Evolutionary conservation across 2,888 invertebrate species (phyloP).

Genomic region (Athalia cordata): DNA sequence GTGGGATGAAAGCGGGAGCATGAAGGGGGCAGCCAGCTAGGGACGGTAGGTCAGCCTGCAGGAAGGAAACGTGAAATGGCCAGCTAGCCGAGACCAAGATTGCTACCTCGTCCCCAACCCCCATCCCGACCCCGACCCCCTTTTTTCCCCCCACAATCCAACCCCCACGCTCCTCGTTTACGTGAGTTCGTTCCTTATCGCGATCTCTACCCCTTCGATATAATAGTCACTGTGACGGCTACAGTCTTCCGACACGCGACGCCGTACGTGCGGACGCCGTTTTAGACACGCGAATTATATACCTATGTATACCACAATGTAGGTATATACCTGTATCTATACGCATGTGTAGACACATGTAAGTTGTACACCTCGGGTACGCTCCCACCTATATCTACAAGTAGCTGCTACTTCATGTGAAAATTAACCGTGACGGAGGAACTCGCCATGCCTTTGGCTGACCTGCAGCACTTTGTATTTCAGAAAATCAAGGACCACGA

Average conservation of each 20-base stretch:
- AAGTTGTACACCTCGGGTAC: no score
- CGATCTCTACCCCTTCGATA: constrained; percentile 67
- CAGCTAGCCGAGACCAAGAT: constrained; percentile 64
- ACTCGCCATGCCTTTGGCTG: no score
- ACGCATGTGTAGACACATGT: neutral
- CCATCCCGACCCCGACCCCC: no score
- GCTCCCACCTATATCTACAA: no score
- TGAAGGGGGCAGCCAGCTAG: constrained; percentile 52
- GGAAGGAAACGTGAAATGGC: constrained; percentile 68
- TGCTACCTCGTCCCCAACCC: constrained; percentile 55
- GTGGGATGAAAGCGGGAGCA: constrained; percentile 52
- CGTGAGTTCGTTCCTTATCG: constrained; percentile 59
- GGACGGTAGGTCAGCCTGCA: constrained; percentile 41
- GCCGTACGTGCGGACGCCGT: constrained; percentile 47
- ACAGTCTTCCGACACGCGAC: constrained; percentile 69
- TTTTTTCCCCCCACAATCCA: constrained; percentile 32
- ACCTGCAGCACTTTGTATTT: no score
- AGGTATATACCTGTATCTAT: neutral
- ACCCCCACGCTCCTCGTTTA: constrained; percentile 45
- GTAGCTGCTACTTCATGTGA: no score
- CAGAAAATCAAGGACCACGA: no score
- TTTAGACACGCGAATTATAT: neutral
- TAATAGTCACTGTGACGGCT: constrained; percentile 71
- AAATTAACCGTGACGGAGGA: no score
- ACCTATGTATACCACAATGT: neutral